phyloP scores from a whole-genome alignment of 2,888 invertebrate species.

The Acrobasis suavella region DNA sequence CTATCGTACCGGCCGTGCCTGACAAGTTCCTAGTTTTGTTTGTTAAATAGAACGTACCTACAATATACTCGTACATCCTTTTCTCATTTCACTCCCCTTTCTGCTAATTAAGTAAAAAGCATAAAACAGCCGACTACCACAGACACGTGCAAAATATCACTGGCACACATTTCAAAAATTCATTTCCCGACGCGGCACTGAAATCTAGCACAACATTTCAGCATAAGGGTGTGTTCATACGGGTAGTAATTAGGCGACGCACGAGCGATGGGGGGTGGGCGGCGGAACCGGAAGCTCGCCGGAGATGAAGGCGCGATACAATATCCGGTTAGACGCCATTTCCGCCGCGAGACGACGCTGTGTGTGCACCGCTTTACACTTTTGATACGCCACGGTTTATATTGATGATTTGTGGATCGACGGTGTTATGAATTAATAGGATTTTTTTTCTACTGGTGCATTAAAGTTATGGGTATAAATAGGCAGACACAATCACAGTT shows the following conservation, averaged over 20 bases:
- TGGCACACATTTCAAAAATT: slow-evolving; percentile 21
- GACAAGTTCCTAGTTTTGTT: too few relatives aligned
- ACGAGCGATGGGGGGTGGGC: slow-evolving; percentile 57
- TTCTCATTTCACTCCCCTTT: too few relatives aligned
- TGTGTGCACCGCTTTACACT: slow-evolving; percentile 60
- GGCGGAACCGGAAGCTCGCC: slow-evolving; percentile 77
- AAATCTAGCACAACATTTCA: slow-evolving; percentile 21
- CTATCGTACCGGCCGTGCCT: too few relatives aligned
- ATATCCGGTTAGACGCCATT: slow-evolving; percentile 82
- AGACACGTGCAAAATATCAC: not conserved
- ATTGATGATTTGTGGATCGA: slow-evolving; percentile 44
- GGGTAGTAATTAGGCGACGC: slow-evolving; percentile 76
- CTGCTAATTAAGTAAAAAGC: too few relatives aligned
- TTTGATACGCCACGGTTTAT: slow-evolving; percentile 41
- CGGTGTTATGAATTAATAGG: slow-evolving; percentile 23
- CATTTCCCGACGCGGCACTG: slow-evolving; percentile 19
- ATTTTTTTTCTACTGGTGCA: not conserved
- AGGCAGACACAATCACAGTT: not conserved
- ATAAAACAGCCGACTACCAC: not conserved
- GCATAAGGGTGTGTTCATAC: slow-evolving; percentile 27
- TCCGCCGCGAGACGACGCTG: slow-evolving; percentile 76
- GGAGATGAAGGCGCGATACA: slow-evolving; percentile 83
- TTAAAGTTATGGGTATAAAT: not conserved
- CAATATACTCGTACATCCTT: too few relatives aligned
- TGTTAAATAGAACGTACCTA: too few relatives aligned